phyloP scores from a whole-genome alignment of 2,797 vertebrate genomes.

The Galago senegalensis region DNA sequence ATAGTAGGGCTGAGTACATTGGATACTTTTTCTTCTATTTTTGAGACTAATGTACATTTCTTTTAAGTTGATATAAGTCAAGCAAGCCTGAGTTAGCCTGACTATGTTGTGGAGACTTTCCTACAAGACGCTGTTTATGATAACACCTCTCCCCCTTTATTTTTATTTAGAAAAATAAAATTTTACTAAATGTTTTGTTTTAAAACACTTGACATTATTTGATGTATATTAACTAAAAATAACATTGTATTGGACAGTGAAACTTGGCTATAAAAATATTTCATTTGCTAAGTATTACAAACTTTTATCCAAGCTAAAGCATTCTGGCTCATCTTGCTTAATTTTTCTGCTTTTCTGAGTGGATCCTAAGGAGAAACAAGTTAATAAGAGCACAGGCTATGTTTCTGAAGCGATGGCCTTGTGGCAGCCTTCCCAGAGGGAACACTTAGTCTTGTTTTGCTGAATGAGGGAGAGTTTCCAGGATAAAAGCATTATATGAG shows the following conservation, averaged over 20 bases:
- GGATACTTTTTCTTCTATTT: too few species aligned
- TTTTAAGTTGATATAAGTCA: not conserved
- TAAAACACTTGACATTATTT: not conserved
- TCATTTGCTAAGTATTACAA: not conserved
- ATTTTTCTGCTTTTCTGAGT: not conserved
- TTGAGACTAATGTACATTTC: not conserved
- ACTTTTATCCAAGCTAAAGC: not conserved
- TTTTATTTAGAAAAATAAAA: not conserved
- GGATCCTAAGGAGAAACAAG: not conserved
- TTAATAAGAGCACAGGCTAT: not conserved
- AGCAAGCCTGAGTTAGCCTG: not conserved
- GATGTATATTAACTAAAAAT: not conserved
- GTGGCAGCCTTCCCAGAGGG: not conserved
- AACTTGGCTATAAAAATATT: conserved; percentile 6
- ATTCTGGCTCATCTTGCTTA: not conserved
- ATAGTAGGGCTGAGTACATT: too few species aligned
- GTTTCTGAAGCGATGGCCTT: not conserved
- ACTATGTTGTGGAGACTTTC: not conserved
- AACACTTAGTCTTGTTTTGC: not conserved
- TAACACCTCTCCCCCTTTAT: not conserved
- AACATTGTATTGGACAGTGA: not conserved
- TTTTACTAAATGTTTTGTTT: not conserved
- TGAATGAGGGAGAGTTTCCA: not conserved
- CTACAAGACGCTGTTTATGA: not conserved
- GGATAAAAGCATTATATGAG: not conserved